These are phyloP conservation scores for Pachyrhynchus sulphureomaculatus DNA, from an alignment of 1,140 invertebrate species.

Conservation along the genomic window DNA sequence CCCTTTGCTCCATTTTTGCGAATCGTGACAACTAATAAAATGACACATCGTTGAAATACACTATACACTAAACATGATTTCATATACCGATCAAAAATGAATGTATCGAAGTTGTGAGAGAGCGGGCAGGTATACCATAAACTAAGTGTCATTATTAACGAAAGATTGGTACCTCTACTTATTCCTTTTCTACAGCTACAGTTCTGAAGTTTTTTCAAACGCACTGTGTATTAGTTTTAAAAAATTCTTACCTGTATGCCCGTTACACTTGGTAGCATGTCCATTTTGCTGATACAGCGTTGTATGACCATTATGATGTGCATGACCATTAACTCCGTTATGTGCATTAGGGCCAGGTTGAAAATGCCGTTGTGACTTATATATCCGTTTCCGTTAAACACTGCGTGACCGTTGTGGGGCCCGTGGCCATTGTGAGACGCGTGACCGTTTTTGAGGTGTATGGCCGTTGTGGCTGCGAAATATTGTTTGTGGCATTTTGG, in stretches of 20 bases:
- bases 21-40: no score
- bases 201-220: no score
- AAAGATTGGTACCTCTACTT: no score
- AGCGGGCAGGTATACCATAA: no score
- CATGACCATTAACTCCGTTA: slow-evolving; percentile 20
- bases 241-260: slow-evolving; percentile 10
- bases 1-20: no score
- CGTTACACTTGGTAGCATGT: slow-evolving; percentile 15
- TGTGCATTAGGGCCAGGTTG: slow-evolving; percentile 6
- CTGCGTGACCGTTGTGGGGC: slow-evolving; percentile 15
- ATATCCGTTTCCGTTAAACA: slow-evolving; percentile 21
- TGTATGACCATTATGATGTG: slow-evolving; percentile 21
- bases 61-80: no score
- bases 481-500: slow-evolving; percentile 15
- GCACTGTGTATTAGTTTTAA: no score
- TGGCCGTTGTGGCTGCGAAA: slow-evolving; percentile 18
- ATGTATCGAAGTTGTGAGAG: no score
- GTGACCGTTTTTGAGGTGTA: background rate
- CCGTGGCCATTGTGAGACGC: slow-evolving; percentile 1
- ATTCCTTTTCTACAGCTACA: no score
- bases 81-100: no score
- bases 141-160: no score
- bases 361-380: background rate
- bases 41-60: no score
- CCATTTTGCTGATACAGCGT: slow-evolving; percentile 27